Evolutionary conservation across 2,888 invertebrate genomes (phyloP).

Genomic region (Operophtera brumata): DNA sequence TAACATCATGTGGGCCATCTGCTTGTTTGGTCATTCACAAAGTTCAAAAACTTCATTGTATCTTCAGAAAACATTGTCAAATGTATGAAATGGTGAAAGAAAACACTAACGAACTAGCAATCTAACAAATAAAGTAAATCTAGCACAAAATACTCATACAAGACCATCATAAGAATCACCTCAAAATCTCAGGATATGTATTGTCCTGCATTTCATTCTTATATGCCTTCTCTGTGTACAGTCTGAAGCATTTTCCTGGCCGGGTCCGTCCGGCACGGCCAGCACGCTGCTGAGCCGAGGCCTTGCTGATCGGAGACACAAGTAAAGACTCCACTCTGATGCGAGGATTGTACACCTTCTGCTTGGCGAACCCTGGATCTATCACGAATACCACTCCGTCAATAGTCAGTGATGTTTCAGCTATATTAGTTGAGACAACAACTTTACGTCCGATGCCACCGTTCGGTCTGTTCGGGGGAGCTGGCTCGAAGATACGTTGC

Average conservation of each 20-base stretch:
- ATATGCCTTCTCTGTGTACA: constrained; percentile 97
- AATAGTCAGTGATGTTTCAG: constrained; percentile 99
- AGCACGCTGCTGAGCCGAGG: constrained; percentile 98
- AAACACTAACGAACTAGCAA: neutral
- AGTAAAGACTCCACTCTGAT: constrained; percentile 96
- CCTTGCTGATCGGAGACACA: constrained; percentile 99
- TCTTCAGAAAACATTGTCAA: too few species aligned
- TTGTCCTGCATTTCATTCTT: constrained; percentile 98
- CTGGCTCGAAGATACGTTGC: constrained; percentile 97
- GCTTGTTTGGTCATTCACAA: too few species aligned
- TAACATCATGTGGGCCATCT: too few species aligned
- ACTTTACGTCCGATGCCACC: constrained; percentile 95
- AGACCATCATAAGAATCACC: constrained; percentile 54
- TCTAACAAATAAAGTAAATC: neutral
- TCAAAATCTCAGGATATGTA: constrained; percentile 96
- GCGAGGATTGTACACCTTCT: constrained; percentile 95
- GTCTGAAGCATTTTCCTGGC: constrained; percentile 98
- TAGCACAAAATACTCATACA: constrained; percentile 19
- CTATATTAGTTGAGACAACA: constrained; percentile 99
- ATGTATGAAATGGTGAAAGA: neutral
- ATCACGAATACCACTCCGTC: constrained; percentile 99
- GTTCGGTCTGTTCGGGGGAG: constrained; percentile 94
- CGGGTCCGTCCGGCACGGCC: constrained; percentile 98
- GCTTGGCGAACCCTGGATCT: constrained; percentile 99
- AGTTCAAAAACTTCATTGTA: too few species aligned